Percentiles rank a stretch among this genome's conserved stretches.
These are phyloP conservation scores for Elymnias hypermnestra DNA, from an alignment of 1,140 invertebrate genomes.

Conservation along the genomic window DNA sequence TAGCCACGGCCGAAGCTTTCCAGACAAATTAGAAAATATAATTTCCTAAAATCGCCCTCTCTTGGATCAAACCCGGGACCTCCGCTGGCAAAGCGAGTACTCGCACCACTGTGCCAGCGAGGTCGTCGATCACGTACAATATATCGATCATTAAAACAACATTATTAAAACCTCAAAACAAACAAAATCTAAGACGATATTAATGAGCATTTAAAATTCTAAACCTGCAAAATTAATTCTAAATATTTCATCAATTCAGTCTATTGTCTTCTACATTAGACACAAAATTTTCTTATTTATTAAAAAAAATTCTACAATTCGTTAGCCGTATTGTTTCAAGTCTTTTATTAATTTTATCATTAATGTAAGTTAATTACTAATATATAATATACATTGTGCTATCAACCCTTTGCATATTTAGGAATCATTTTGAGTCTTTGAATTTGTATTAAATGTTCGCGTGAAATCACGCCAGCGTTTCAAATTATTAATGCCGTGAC, in stretches of 20 bases:
- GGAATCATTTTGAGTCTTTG: no score
- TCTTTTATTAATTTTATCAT: conserved; percentile 21
- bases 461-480: conserved; percentile 25
- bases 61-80: no score
- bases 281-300: conserved; percentile 29
- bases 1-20: no score
- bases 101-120: no score
- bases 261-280: conserved; percentile 38
- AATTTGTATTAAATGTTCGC: background rate
- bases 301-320: conserved; percentile 17
- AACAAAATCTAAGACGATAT: background rate
- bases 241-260: conserved; percentile 39
- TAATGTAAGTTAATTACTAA: background rate
- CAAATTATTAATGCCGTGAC: conserved; percentile 63
- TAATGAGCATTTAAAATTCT: no score
- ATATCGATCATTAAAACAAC: background rate
- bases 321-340: conserved; percentile 30
- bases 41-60: no score
- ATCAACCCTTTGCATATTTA: no score
- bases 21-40: no score
- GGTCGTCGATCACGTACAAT: no score
- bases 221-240: background rate
- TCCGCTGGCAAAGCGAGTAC: no score
- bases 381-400: background rate
- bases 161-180: background rate